Evolutionary conservation across 2,113 vertebrate species (phyloP).

Genomic region (Gobius niger): DNA sequence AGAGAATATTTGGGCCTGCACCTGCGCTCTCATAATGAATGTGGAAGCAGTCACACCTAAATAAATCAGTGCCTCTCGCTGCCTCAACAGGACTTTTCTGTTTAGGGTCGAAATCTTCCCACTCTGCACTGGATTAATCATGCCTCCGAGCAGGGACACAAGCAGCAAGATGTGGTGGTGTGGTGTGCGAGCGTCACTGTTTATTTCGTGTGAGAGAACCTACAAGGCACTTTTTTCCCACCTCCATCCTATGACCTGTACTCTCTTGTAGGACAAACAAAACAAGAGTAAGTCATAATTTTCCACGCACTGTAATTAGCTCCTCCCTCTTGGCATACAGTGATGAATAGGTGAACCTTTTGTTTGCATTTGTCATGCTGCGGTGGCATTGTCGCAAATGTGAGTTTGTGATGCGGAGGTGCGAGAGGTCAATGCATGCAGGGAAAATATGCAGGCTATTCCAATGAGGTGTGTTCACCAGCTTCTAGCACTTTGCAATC

Average conservation of each 20-base stretch:
- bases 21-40: constrained; percentile 81
- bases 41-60: constrained; percentile 68
- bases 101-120: constrained; percentile 81
- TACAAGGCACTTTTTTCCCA: constrained; percentile 40
- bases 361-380: constrained; percentile 78
- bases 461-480: constrained; percentile 31
- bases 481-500: constrained; percentile 15
- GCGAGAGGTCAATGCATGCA: constrained; percentile 51
- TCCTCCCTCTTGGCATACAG: constrained; percentile 49
- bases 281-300: constrained; percentile 68
- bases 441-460: constrained; percentile 30
- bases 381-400: constrained; percentile 69
- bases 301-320: constrained; percentile 73
- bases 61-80: constrained; percentile 82
- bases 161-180: constrained; percentile 41
- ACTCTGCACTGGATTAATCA: constrained; percentile 77
- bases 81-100: constrained; percentile 82
- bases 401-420: constrained; percentile 49
- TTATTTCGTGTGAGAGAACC: constrained; percentile 43
- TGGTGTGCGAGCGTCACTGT: constrained; percentile 32
- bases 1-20: constrained; percentile 75
- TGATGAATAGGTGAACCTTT: constrained; percentile 82
- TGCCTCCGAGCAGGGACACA: constrained; percentile 54
- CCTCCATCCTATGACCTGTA: constrained; percentile 51
- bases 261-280: constrained; percentile 73